Evolutionary conservation across 2,888 invertebrate genomes (phyloP).

Genomic region (Spilosoma lubricipeda): DNA sequence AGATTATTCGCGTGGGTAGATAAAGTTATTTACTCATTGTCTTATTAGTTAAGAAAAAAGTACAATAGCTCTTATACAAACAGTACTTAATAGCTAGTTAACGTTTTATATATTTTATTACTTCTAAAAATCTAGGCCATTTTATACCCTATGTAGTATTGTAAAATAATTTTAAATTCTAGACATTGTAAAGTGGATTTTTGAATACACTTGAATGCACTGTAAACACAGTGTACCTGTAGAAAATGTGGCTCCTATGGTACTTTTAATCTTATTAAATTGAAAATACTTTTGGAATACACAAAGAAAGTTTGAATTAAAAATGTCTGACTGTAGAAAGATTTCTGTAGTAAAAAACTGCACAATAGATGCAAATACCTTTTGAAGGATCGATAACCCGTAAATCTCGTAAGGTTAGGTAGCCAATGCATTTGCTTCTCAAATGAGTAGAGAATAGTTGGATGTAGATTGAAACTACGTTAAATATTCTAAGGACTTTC

Average conservation of each 20-base stretch:
- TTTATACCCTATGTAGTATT: background rate
- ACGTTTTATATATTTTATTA: no score
- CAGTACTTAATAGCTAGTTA: background rate
- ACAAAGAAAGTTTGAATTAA: background rate
- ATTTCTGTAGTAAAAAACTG: no score
- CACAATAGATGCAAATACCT: background rate
- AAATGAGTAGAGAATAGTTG: background rate
- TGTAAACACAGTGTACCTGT: background rate
- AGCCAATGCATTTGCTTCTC: no score
- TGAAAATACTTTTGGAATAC: background rate
- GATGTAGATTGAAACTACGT: background rate
- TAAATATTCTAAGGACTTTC: background rate
- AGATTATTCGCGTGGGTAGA: background rate
- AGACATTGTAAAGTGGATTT: background rate
- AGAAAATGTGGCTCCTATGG: background rate
- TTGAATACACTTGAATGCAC: background rate
- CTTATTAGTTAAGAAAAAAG: background rate
- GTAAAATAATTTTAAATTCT: background rate
- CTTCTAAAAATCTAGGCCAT: background rate
- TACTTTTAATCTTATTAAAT: constrained; percentile 6
- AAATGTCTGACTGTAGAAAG: background rate
- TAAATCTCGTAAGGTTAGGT: no score
- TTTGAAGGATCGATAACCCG: background rate
- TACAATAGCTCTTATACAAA: background rate
- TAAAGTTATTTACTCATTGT: background rate